Base-by-base conservation (phyloP, 1,140 invertebrate genomes). In the Drosophila auraria region DNA sequence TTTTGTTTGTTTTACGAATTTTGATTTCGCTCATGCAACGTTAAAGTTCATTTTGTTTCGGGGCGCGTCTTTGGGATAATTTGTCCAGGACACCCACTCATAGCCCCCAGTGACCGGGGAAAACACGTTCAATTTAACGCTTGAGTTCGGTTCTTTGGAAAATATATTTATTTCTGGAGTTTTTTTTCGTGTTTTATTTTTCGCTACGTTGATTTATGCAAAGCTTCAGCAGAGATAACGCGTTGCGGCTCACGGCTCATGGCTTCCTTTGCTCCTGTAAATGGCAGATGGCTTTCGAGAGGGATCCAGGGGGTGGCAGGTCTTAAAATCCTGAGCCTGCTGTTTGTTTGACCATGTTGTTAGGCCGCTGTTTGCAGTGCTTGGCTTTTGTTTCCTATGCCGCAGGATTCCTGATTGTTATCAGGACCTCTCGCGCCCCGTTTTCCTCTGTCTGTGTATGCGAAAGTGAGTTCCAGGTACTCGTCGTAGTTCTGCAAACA, bases 181-280 rank as follows among this genome's bases (percentile, higher is more conserved):
- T 61, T 74, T 69, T 74, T 73, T 56, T 50, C 63, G 53, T 74
- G 61, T 70, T 58, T 23, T 17, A 11, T 38, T 78, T 78, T 51
- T 62, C 25, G 63, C 54, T 54, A 74, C 83, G 84, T 83, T 89
- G 83, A 87, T 87, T 87, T 87, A 87, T 87, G 83, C 84, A 87
- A 87, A 87, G 80, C 83, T 80, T 78, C 66, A 64, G 70, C 78
- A 73, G 42, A 87, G 83, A 87, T 87, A 87, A 87, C 83, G 81
- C 83, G 66, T 66, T 80, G 83, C 70, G 83, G 75, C 59, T 77
- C 72, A 79, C 53, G 63, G 82, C 78, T 79, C 66, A 49, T 49
- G 53, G 42, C 44, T 54, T 47, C 47, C 44, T 20, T 36, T 17
- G 38, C 27, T 73, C 30, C 71, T 74, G 71, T 73, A 59, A 59